Evolutionary conservation across 2,797 vertebrate species (phyloP).

Genomic region (Glyptemys insculpta): DNA sequence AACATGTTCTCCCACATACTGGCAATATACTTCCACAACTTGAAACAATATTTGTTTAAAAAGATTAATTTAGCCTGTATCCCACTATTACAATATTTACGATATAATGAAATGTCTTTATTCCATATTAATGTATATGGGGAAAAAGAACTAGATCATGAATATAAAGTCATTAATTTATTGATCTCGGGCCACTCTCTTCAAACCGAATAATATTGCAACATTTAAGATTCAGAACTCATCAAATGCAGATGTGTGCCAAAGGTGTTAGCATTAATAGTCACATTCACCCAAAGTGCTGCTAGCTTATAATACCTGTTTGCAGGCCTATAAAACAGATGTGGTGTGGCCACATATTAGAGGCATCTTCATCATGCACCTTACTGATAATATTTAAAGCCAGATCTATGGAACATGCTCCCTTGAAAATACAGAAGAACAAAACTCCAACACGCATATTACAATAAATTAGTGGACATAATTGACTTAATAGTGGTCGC

Average conservation of each 20-base stretch:
- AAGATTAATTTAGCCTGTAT: neutral
- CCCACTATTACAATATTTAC: neutral
- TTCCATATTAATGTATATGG: neutral
- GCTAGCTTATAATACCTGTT: neutral
- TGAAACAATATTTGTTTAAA: neutral
- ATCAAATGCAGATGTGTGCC: neutral
- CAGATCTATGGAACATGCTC: neutral
- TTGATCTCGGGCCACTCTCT: neutral
- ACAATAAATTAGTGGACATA: slow-evolving; percentile 9
- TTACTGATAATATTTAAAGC: slow-evolving; percentile 12
- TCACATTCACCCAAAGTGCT: neutral
- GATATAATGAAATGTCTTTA: neutral
- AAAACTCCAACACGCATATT: neutral
- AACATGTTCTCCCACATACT: neutral
- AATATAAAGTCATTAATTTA: neutral
- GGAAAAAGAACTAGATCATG: neutral
- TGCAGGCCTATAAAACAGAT: neutral
- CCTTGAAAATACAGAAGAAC: rapidly evolving
- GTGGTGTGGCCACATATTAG: neutral
- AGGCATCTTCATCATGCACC: neutral
- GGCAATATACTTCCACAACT: neutral
- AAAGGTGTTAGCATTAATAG: neutral
- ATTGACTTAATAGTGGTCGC: neutral
- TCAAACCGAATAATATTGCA: neutral
- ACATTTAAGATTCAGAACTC: neutral